A percentile compares a stretch with the other conserved stretches of the same genome.
Conservation (phyloP, 2,113 vertebrate species). For the Camelus dromedarius region DNA sequence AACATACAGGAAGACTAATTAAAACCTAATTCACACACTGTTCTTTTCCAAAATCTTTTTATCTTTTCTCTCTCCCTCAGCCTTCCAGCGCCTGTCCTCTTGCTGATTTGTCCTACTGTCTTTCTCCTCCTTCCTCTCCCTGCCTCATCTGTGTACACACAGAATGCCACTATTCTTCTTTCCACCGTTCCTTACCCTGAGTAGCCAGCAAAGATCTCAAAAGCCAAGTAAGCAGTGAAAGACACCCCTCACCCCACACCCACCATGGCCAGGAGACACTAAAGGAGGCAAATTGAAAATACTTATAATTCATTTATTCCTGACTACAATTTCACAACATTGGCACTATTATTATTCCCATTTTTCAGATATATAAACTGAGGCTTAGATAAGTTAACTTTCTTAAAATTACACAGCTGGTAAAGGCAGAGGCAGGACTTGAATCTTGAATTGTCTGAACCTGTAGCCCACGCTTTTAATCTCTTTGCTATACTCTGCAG, state of each 20-base stretch:
- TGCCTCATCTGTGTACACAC: background rate
- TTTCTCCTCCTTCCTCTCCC: background rate
- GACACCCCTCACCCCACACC: background rate
- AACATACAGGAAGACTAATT: constrained; percentile 64
- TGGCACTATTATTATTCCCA: background rate
- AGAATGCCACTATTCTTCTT: background rate
- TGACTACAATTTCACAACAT: background rate
- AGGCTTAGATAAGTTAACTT: background rate
- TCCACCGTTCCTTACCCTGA: background rate
- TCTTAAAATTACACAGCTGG: constrained; percentile 1
- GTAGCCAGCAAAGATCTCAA: background rate
- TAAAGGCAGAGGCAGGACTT: background rate
- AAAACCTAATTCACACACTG: background rate
- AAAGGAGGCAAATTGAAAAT: constrained; percentile 31
- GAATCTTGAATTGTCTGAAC: background rate
- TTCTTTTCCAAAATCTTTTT: constrained; percentile 51
- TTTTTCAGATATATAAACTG: background rate
- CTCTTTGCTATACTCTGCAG: background rate
- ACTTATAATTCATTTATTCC: constrained; percentile 27
- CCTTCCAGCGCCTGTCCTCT: background rate
- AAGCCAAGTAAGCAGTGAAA: background rate
- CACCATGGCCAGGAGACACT: background rate
- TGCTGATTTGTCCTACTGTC: background rate
- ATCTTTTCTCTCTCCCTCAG: background rate
- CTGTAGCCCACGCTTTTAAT: background rate